Percentiles rank a stretch among this genome's conserved stretches.
Conservation (phyloP, 1,140 invertebrate species). For the Palaemon carinicauda region DNA sequence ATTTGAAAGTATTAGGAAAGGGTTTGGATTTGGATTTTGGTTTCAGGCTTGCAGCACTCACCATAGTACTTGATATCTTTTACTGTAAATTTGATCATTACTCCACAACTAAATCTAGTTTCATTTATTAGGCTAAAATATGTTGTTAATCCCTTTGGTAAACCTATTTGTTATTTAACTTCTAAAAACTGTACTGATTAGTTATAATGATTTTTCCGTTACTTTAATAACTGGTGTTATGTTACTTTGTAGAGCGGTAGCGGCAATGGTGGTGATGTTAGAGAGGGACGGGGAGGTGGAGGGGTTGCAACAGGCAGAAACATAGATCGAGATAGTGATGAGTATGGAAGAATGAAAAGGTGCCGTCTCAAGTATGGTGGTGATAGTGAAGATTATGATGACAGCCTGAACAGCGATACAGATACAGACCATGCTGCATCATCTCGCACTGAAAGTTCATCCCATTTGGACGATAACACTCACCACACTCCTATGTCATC, state of each 20-base stretch:
- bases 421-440: conserved; percentile 55
- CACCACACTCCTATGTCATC: conserved; percentile 66
- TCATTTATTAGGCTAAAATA: too few relatives aligned
- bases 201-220: too few relatives aligned
- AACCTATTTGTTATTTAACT: too few relatives aligned
- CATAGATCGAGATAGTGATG: conserved; percentile 12
- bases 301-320: not conserved
- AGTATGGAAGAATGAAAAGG: conserved; percentile 41
- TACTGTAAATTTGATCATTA: too few relatives aligned
- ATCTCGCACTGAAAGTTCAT: conserved; percentile 52
- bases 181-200: too few relatives aligned
- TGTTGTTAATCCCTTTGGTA: too few relatives aligned
- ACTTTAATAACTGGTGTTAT: not conserved
- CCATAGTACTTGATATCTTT: too few relatives aligned
- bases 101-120: too few relatives aligned
- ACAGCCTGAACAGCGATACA: conserved; percentile 52
- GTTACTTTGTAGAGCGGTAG: not conserved
- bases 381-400: conserved; percentile 49
- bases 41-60: too few relatives aligned
- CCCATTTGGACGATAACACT: conserved; percentile 63
- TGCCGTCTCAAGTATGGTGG: conserved; percentile 46
- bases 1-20: too few relatives aligned
- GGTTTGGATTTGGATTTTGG: too few relatives aligned
- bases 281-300: not conserved
- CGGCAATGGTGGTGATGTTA: not conserved